These are phyloP conservation scores for Xestia rhomboidea DNA, from an alignment of 2,888 invertebrate genomes.

Conservation along the genomic window DNA sequence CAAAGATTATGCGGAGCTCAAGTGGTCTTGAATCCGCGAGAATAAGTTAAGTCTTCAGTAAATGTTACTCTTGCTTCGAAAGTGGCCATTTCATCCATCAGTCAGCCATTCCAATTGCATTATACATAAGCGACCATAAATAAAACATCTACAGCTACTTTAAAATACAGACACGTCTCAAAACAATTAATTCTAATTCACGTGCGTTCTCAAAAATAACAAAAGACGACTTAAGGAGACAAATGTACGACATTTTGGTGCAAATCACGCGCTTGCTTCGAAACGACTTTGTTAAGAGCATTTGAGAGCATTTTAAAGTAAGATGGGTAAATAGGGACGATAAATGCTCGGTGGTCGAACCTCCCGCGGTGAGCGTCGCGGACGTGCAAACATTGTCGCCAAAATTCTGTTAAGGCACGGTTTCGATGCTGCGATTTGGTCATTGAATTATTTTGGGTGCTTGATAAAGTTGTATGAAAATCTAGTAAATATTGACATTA, in stretches of 20 bases:
- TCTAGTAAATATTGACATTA: not conserved
- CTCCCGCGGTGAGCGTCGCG: constrained; percentile 81
- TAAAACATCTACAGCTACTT: constrained; percentile 46
- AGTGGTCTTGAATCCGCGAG: constrained; percentile 2
- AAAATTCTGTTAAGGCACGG: constrained; percentile 77
- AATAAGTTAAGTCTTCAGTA: not conserved
- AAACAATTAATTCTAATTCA: constrained; percentile 59
- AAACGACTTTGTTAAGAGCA: constrained; percentile 72
- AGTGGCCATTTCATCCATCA: constrained; percentile 7
- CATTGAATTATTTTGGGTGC: not conserved
- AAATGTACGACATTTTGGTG: constrained; percentile 59
- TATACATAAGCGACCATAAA: constrained; percentile 32
- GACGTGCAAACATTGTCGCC: constrained; percentile 86
- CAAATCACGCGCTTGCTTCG: constrained; percentile 69
- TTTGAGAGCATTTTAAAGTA: constrained; percentile 72
- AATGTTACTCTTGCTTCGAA: constrained; percentile 2
- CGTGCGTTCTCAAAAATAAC: constrained; percentile 45
- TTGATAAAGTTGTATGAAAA: not conserved
- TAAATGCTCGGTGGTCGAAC: constrained; percentile 79
- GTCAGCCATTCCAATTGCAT: constrained; percentile 26
- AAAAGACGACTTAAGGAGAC: constrained; percentile 49
- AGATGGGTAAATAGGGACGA: constrained; percentile 74
- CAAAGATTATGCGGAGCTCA: not conserved
- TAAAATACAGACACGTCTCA: constrained; percentile 15
- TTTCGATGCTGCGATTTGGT: constrained; percentile 61